Evolutionary conservation across 2,113 vertebrate genomes (phyloP).

Genomic region (Planiliza haematocheilus): DNA sequence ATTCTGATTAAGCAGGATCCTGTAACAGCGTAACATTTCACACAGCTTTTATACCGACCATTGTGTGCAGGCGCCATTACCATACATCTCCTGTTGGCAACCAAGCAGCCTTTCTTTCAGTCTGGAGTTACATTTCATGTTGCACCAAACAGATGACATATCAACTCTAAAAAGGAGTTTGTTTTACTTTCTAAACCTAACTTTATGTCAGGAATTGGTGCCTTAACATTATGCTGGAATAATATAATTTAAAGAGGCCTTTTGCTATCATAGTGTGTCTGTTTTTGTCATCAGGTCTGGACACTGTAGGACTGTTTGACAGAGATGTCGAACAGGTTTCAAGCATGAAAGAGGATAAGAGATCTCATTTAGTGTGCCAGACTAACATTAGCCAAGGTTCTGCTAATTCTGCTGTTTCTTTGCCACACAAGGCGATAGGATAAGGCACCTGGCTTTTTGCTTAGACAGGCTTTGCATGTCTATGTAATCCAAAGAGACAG

Average conservation of each 20-base stretch:
- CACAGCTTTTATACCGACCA: slow-evolving; percentile 30
- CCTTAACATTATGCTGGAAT: slow-evolving; percentile 15
- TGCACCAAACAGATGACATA: slow-evolving; percentile 17
- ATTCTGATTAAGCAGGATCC: slow-evolving; percentile 64
- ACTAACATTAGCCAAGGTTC: slow-evolving; percentile 44
- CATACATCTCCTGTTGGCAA: slow-evolving; percentile 1
- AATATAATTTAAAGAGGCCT: slow-evolving; percentile 20
- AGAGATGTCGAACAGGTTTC: slow-evolving; percentile 64
- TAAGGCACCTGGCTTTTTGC: slow-evolving; percentile 70
- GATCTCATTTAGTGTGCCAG: slow-evolving; percentile 48
- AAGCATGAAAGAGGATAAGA: slow-evolving; percentile 67
- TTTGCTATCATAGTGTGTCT: slow-evolving; percentile 44
- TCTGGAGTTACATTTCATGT: slow-evolving; percentile 20
- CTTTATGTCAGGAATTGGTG: slow-evolving; percentile 6
- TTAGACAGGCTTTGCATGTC: slow-evolving; percentile 62
- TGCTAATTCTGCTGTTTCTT: slow-evolving; percentile 66
- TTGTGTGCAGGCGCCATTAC: not conserved
- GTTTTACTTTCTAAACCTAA: slow-evolving; percentile 13
- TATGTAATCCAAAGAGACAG: slow-evolving; percentile 62
- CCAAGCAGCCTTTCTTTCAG: not conserved
- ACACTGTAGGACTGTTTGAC: slow-evolving; percentile 60
- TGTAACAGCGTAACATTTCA: slow-evolving; percentile 53
- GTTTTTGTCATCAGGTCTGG: slow-evolving; percentile 68
- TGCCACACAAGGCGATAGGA: slow-evolving; percentile 63
- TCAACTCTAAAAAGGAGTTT: slow-evolving; percentile 7